Evolutionary conservation across 2,113 vertebrate genomes (phyloP), one percentile per base, ranked within the genome.

Genomic region (Heteronetta atricapilla): DNA sequence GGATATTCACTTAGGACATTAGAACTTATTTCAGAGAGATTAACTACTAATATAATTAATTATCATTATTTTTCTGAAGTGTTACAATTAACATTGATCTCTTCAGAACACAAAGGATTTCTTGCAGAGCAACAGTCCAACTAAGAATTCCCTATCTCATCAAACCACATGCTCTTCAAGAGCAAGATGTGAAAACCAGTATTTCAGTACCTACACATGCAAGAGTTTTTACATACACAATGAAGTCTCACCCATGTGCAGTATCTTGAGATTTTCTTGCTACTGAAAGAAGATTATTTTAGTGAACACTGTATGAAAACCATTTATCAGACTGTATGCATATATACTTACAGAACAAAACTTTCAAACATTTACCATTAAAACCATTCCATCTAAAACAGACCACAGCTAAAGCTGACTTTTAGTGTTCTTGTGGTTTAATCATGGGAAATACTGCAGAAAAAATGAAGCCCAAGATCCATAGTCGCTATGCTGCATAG

Each of bases 21-120:
- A 74, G 50, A 59, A 62, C 50, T 90, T 66, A 55, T 28, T 93
- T 90, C 76, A 84, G 60, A 10, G 13, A 93, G 50, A 94, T 92
- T 86, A 94, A 92, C 86, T 83, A 92, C 42, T n/a, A n/a, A n/a
- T n/a, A n/a, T 3, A 66, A 44, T 69, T 80, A 82, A 88, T 59
- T 55, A 60, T n/a, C 34, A 48, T 68, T 72, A 36, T 82, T 85
- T 88, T 75, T 79, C 87, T 85, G 79, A 88, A 95, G 91, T 69
- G 75, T 44, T 74, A 31, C 69, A 93, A 96, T 82, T 73, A 90
- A 91, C 13, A 3, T 44, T 23, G 48, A 55, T 33, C 17, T 20
- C 58, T 82, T 75, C 42, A 91, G 84, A 87, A 64, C 62, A 70
- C 52, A 33, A 20, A 69, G 42, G 74, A 74, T 12, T 82, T n/a